These are phyloP conservation scores for Acanthurus lineatus DNA, from an alignment of 2,797 vertebrate species.

Conservation along the genomic window DNA sequence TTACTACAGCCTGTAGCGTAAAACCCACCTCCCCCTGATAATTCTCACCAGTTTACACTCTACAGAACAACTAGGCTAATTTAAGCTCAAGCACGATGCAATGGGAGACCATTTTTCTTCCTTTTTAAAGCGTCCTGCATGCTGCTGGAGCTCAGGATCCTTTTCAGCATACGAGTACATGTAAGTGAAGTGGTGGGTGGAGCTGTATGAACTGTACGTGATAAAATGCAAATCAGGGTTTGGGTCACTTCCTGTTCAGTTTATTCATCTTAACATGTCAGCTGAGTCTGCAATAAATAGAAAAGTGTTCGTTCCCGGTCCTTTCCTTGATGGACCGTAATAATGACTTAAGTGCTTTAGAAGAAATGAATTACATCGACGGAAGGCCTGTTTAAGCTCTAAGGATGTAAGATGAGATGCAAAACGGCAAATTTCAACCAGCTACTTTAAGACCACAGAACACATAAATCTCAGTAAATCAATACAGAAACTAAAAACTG, in stretches of 20 bases:
- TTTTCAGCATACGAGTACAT: slow-evolving; percentile 22
- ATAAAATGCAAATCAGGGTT: slow-evolving; percentile 35
- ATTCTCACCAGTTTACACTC: slow-evolving; percentile 69
- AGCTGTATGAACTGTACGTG: slow-evolving; percentile 16
- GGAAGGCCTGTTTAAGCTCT: slow-evolving; percentile 16
- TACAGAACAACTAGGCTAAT: slow-evolving; percentile 74
- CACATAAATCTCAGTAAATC: not conserved
- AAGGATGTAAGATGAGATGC: slow-evolving; percentile 9
- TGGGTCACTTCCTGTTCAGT: slow-evolving; percentile 20
- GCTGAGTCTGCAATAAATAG: slow-evolving; percentile 20
- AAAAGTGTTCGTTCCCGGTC: slow-evolving; percentile 1
- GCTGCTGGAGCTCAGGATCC: not conserved
- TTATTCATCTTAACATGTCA: slow-evolving; percentile 16
- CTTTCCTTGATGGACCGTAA: slow-evolving; percentile 1
- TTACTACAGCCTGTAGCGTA: slow-evolving; percentile 32
- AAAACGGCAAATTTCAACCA: slow-evolving; percentile 4
- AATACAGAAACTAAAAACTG: not conserved
- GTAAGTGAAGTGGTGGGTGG: slow-evolving; percentile 50
- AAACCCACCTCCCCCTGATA: slow-evolving; percentile 17
- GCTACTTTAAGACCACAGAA: not conserved
- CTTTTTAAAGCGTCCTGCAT: slow-evolving; percentile 12
- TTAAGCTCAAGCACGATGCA: slow-evolving; percentile 33
- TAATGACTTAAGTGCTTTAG: slow-evolving; percentile 46
- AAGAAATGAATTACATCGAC: slow-evolving; percentile 11
- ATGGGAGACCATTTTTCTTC: not conserved